Conservation (phyloP, 2,113 vertebrate genomes). For the Poeciliopsis turrubarensis region DNA sequence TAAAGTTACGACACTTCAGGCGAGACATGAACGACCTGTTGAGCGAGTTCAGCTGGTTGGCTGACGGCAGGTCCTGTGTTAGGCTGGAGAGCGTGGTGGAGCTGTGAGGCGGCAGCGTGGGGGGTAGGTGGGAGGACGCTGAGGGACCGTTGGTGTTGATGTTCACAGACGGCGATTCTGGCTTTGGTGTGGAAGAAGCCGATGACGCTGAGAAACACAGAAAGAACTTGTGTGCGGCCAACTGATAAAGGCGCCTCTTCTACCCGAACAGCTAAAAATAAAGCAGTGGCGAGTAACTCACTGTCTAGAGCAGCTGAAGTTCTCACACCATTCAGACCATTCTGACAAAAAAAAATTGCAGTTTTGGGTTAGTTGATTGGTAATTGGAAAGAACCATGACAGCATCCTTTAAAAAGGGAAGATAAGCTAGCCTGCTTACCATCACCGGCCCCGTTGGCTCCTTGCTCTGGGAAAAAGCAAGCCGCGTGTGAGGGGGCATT, state of each 20-base stretch:
- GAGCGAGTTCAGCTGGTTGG: slow-evolving; percentile 81
- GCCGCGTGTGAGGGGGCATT: slow-evolving; percentile 69
- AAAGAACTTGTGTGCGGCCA: not conserved
- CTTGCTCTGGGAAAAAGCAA: slow-evolving; percentile 79
- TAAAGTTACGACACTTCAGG: not conserved
- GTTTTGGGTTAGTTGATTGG: not conserved
- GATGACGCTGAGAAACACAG: slow-evolving; percentile 77
- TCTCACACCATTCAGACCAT: slow-evolving; percentile 86
- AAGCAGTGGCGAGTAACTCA: slow-evolving; percentile 78
- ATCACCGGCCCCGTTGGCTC: slow-evolving; percentile 75
- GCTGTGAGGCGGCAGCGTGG: slow-evolving; percentile 80
- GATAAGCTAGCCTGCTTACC: slow-evolving; percentile 56
- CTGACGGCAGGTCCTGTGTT: slow-evolving; percentile 83
- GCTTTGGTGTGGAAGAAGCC: slow-evolving; percentile 85
- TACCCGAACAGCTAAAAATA: not conserved
- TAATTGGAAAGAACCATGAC: not conserved
- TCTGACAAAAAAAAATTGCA: slow-evolving; percentile 79
- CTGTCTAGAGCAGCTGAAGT: slow-evolving; percentile 86
- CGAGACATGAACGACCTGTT: slow-evolving; percentile 83
- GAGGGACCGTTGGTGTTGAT: slow-evolving; percentile 75
- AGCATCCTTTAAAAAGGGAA: not conserved
- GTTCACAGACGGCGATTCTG: slow-evolving; percentile 85
- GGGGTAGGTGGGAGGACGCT: slow-evolving; percentile 81
- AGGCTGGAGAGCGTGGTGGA: slow-evolving; percentile 80
- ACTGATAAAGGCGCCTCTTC: not conserved